phyloP scores from a whole-genome alignment of 2,888 invertebrate genomes.

The Clanis bilineata region DNA sequence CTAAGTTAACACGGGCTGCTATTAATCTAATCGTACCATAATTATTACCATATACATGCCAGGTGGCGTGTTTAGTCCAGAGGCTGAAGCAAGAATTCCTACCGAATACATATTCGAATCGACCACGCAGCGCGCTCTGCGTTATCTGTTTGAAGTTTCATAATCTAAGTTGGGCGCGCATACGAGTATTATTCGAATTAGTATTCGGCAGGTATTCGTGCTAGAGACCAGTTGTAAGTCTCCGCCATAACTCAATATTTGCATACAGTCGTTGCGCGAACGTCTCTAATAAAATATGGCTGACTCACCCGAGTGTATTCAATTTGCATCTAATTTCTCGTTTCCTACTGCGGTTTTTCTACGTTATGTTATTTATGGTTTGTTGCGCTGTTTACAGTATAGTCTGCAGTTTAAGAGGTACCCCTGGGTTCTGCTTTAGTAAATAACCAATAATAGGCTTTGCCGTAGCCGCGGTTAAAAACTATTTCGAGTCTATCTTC shows the following conservation, averaged over 20 bases:
- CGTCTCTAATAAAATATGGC: slow-evolving; percentile 2
- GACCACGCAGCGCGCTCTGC: too few relatives aligned
- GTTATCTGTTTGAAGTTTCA: too few relatives aligned
- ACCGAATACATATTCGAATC: too few relatives aligned
- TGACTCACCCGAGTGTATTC: slow-evolving; percentile 5
- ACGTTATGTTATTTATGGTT: neutral
- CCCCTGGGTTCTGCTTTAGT: neutral
- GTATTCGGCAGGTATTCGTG: too few relatives aligned
- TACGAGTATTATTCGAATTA: too few relatives aligned
- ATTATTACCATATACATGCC: slow-evolving; percentile 8
- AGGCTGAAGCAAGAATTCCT: too few relatives aligned
- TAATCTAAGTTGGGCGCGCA: too few relatives aligned
- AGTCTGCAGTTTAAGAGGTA: neutral
- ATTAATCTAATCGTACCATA: slow-evolving; percentile 7
- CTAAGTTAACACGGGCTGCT: neutral
- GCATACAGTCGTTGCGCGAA: slow-evolving; percentile 3
- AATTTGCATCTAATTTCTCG: slow-evolving; percentile 8
- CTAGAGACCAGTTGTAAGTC: neutral
- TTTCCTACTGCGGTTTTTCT: slow-evolving; percentile 3
- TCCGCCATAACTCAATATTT: slow-evolving; percentile 9
- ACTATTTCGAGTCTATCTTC: too few relatives aligned
- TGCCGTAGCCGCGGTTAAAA: too few relatives aligned
- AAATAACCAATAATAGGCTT: too few relatives aligned
- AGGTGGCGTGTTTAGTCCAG: slow-evolving; percentile 2
- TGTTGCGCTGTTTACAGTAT: neutral